Evolutionary conservation across 2,113 vertebrate species (phyloP).

Genomic region (Castor canadensis): DNA sequence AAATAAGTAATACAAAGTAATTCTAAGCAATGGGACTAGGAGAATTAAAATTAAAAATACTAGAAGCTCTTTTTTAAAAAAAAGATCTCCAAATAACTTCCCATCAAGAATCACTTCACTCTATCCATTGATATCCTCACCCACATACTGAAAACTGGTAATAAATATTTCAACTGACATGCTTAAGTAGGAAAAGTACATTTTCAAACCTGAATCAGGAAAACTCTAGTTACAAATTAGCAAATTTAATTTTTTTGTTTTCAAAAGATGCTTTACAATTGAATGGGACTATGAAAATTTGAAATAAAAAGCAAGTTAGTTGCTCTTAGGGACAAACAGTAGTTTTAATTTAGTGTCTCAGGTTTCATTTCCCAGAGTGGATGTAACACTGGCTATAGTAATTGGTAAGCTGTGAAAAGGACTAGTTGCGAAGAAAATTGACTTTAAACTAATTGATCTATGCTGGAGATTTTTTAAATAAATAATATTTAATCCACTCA

Average conservation of each 20-base stretch:
- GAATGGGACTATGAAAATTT: constrained; percentile 14
- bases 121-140: not conserved
- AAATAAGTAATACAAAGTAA: not conserved
- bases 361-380: constrained; percentile 35
- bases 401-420: constrained; percentile 99
- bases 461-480: constrained; percentile 87
- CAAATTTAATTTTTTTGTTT: constrained; percentile 25
- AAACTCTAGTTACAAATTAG: constrained; percentile 32
- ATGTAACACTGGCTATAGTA: not conserved
- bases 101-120: constrained; percentile 47
- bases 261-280: constrained; percentile 50
- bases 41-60: constrained; percentile 41
- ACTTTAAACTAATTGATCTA: constrained; percentile 97
- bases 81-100: constrained; percentile 20
- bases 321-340: constrained; percentile 19
- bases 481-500: constrained; percentile 98
- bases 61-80: constrained; percentile 5
- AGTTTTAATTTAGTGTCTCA: constrained; percentile 37
- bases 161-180: constrained; percentile 23
- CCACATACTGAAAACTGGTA: constrained; percentile 36
- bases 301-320: constrained; percentile 23
- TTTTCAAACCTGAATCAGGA: constrained; percentile 47
- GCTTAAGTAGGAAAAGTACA: not conserved
- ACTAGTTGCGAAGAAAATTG: constrained; percentile 97
- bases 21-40: constrained; percentile 50